Base-by-base conservation (phyloP, 1,140 invertebrate species). In the Pogonomyrmex barbatus region DNA sequence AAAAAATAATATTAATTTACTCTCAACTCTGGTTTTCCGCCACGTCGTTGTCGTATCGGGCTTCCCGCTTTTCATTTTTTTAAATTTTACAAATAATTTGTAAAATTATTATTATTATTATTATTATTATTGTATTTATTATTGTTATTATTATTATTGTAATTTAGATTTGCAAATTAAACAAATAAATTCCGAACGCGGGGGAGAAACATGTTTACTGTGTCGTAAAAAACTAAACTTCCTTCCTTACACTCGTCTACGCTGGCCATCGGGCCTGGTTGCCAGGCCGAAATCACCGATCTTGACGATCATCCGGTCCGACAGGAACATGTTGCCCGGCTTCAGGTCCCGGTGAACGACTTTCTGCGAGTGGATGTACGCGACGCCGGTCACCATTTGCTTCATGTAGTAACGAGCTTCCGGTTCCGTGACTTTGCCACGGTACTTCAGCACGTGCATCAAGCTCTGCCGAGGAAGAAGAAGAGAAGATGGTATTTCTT, bases 231-330 rank as follows among this genome's bases (percentile, higher is more conserved):
- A 50, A 54, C 9, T 56, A 52, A 17, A n/a, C n/a, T n/a, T n/a
- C n/a, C n/a, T n/a, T 6, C 93, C 95, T 95, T 93, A 96, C 96
- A 96, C 96, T 93, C 96, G 97, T 85, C 96, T 95, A 87, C 91
- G 89, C 75, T 97, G 96, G 54, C 96, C 96, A 82, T 96, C 96
- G 2, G 97, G 94, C 62, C 95, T 94, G 0, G 97, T 97, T 5
- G 97, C 97, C 33, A 98, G 93, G 9, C 97, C 97, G 94, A 98
- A 97, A 92, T 97, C 97, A 45, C 97, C 97, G 86, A 97, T 96
- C 94, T 98, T 97, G 9, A 97, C 95, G 71, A 96, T 95, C 96
- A 97, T 97, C 50, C 96, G 95, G 76, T 97, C 96, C 87, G 97
- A 97, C 14, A 98, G 94, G 91, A 97, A 97, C 92, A 97, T 96